These are phyloP conservation scores for Gila orcuttii DNA, from an alignment of 2,113 vertebrate genomes.

Conservation along the genomic window DNA sequence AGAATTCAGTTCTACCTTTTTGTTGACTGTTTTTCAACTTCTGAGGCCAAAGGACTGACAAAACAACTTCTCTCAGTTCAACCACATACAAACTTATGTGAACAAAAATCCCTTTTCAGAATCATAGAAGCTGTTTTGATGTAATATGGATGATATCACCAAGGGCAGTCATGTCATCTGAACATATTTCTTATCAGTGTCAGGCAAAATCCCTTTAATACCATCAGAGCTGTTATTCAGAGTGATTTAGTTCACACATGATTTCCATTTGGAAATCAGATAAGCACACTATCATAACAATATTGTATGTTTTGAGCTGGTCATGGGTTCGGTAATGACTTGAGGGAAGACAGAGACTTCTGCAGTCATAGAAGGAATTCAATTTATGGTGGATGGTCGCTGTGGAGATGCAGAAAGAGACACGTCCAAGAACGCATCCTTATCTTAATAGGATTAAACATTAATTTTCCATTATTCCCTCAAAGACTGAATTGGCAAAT, in stretches of 20 bases:
- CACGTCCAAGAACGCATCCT: constrained; percentile 44
- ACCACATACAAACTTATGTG: background rate
- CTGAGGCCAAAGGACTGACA: background rate
- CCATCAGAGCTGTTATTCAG: constrained; percentile 34
- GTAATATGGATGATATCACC: constrained; percentile 28
- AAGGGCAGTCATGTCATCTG: constrained; percentile 19
- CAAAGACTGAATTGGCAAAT: constrained; percentile 46
- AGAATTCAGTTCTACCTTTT: background rate
- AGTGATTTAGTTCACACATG: constrained; percentile 44
- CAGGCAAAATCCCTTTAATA: constrained; percentile 35
- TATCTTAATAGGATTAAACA: constrained; percentile 64
- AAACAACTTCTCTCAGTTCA: background rate
- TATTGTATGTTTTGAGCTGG: constrained; percentile 40
- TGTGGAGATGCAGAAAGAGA: constrained; percentile 47
- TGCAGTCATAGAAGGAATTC: constrained; percentile 50
- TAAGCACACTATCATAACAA: constrained; percentile 36
- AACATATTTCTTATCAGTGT: constrained; percentile 33
- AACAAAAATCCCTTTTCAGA: background rate
- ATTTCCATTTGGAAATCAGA: constrained; percentile 46
- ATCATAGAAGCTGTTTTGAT: constrained; percentile 4
- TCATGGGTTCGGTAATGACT: constrained; percentile 50
- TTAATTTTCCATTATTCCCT: constrained; percentile 57
- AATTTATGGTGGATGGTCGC: constrained; percentile 46
- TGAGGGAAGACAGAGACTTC: constrained; percentile 46
- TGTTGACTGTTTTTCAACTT: constrained; percentile 2